Conservation (phyloP, 2,797 vertebrate species). For the Sphenopsis melanotis region DNA sequence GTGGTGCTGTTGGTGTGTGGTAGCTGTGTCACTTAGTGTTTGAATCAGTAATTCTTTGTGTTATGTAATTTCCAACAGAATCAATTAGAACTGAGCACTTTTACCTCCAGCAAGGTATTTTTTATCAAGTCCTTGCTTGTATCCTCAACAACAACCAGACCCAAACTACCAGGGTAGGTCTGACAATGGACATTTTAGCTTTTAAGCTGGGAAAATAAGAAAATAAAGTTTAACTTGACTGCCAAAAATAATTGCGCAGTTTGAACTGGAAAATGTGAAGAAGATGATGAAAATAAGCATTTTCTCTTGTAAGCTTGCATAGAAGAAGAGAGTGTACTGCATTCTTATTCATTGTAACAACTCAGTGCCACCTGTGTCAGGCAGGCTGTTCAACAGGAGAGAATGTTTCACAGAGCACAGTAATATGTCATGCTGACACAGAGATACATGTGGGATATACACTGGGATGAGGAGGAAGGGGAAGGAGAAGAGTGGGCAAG, state of each 20-base stretch:
- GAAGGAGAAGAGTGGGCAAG: neutral
- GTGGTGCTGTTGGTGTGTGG: neutral
- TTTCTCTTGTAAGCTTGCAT: neutral
- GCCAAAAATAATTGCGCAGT: neutral
- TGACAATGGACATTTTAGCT: neutral
- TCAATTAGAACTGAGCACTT: neutral
- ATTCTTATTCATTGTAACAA: neutral
- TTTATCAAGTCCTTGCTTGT: neutral
- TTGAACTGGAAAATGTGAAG: neutral
- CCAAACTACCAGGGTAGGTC: neutral
- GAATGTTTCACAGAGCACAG: neutral
- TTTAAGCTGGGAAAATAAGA: neutral
- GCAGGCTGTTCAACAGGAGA: neutral
- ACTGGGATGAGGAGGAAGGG: neutral
- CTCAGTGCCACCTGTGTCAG: neutral
- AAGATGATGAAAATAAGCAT: neutral
- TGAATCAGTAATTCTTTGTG: neutral
- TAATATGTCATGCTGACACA: neutral
- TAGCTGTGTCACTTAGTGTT: neutral
- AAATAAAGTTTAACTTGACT: neutral
- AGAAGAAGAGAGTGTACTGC: neutral
- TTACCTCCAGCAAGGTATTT: neutral
- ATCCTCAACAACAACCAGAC: neutral
- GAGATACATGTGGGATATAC: neutral
- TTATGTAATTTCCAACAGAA: neutral